A percentile compares a stretch with the other conserved stretches of the same genome.
Conservation (phyloP, 2,113 vertebrate genomes). For the Charadrius vociferus region DNA sequence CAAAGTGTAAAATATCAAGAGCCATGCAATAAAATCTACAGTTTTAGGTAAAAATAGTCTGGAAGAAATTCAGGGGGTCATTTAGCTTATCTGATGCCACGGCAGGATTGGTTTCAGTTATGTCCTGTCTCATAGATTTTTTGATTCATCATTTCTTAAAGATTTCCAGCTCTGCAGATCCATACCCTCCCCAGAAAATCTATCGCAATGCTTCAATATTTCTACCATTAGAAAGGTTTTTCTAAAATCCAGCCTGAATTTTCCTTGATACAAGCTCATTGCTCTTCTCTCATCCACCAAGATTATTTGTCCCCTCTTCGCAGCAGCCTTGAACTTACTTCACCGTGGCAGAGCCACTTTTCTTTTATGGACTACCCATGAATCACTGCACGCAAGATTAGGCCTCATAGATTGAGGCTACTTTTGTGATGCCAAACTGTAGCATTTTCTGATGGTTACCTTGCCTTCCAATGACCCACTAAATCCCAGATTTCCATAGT, state of each 20-base stretch:
- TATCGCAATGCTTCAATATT: neutral
- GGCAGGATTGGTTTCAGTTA: neutral
- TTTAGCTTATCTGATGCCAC: neutral
- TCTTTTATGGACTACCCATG: neutral
- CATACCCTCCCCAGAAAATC: neutral
- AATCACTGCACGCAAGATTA: neutral
- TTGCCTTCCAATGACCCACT: conserved; percentile 6
- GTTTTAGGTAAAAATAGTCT: neutral
- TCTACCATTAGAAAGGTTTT: neutral
- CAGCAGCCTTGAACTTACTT: conserved; percentile 11
- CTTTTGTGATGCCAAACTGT: neutral
- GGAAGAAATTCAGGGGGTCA: neutral
- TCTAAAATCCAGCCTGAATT: conserved; percentile 10
- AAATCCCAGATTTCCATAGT: conserved; percentile 1
- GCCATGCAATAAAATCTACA: neutral
- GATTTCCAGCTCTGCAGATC: conserved; percentile 10
- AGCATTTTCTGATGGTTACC: neutral
- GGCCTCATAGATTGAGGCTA: neutral
- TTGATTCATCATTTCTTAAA: neutral
- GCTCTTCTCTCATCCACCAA: neutral
- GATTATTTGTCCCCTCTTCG: neutral
- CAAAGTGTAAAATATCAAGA: neutral
- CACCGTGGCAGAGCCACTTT: neutral
- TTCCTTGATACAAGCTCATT: neutral
- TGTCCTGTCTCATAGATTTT: neutral